Percentiles rank a stretch among this genome's conserved stretches.
Conservation (phyloP, 2,888 invertebrate genomes). For the Chrysopilus asiliformis region DNA sequence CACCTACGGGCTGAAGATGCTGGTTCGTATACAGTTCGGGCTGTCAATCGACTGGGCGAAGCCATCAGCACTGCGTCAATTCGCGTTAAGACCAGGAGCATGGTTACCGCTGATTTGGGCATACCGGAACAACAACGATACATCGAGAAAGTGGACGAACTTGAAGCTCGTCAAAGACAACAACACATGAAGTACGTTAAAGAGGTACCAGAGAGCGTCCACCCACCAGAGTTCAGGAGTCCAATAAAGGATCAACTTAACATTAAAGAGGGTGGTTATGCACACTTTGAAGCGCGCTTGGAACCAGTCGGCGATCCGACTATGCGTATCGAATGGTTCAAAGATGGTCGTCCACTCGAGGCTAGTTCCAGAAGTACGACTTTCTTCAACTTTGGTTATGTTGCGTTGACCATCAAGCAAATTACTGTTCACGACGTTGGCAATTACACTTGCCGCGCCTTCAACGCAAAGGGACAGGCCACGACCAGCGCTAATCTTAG, state of each 20-base stretch:
- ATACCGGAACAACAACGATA: conserved; percentile 83
- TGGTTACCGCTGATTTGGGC: conserved; percentile 75
- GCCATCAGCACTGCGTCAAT: conserved; percentile 73
- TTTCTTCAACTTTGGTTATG: conserved; percentile 90
- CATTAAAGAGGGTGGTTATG: conserved; percentile 83
- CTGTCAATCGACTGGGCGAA: conserved; percentile 82
- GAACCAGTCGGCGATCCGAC: conserved; percentile 87
- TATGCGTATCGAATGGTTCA: conserved; percentile 82
- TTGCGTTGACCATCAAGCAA: conserved; percentile 84
- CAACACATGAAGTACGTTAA: conserved; percentile 68
- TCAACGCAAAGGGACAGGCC: conserved; percentile 76
- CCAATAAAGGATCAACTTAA: conserved; percentile 77
- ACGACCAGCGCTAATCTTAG: conserved; percentile 67
- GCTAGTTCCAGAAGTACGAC: conserved; percentile 87
- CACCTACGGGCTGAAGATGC: conserved; percentile 98
- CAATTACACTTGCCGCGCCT: conserved; percentile 76
- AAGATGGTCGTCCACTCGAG: conserved; percentile 80
- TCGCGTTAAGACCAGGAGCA: conserved; percentile 61
- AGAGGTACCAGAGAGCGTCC: conserved; percentile 65
- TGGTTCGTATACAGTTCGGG: conserved; percentile 85
- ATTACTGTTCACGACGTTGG: conserved; percentile 84
- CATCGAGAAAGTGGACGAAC: conserved; percentile 80
- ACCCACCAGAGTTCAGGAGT: conserved; percentile 75
- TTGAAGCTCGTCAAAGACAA: conserved; percentile 77
- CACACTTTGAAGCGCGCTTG: conserved; percentile 89